phyloP scores from a whole-genome alignment of 1,140 invertebrate genomes.

The Drosophila sturtevanti region DNA sequence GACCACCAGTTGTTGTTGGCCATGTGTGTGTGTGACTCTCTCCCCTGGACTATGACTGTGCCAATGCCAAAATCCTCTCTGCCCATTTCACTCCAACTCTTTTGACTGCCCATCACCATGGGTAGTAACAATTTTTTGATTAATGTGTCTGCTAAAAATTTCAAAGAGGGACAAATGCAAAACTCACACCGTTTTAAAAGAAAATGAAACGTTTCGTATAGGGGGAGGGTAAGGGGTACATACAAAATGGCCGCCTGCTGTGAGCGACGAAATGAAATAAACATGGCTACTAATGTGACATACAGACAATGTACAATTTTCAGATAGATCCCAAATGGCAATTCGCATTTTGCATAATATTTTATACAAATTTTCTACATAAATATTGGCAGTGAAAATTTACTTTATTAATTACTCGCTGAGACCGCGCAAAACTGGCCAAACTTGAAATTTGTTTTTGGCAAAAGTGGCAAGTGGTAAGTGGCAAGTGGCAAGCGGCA shows the following conservation, averaged over 20 bases:
- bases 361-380: constrained; percentile 23
- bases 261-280: constrained; percentile 68
- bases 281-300: constrained; percentile 74
- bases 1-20: constrained; percentile 38
- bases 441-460: constrained; percentile 26
- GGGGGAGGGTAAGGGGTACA: neutral
- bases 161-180: constrained; percentile 56
- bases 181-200: neutral
- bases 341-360: constrained; percentile 18
- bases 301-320: constrained; percentile 15
- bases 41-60: neutral
- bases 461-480: constrained; percentile 10
- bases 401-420: constrained; percentile 57
- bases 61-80: neutral
- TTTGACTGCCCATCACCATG: constrained; percentile 9
- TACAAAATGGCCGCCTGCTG: constrained; percentile 24
- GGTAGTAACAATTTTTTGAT: constrained; percentile 81
- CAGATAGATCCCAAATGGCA: constrained; percentile 3
- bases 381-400: constrained; percentile 42
- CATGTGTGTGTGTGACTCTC: constrained; percentile 46
- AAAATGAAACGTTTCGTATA: too few relatives aligned
- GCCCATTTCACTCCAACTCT: neutral
- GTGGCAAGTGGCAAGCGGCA: constrained; percentile 30
- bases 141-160: constrained; percentile 82
- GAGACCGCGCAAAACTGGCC: constrained; percentile 37